Evolutionary conservation across 1,140 invertebrate genomes (phyloP).

Genomic region (Macrotrachela quadricornifera): DNA sequence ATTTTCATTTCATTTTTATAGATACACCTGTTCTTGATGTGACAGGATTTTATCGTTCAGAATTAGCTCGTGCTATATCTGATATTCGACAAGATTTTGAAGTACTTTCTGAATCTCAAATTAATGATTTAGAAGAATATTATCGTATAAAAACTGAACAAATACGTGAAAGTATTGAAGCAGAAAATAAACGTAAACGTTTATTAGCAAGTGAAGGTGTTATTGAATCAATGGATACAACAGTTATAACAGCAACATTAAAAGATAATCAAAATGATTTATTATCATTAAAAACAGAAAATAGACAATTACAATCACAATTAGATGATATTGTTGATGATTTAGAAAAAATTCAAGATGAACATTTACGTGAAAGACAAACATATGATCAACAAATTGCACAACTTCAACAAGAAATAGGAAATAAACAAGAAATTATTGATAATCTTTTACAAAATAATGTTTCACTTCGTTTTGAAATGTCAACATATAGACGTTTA

Average conservation of each 20-base stretch:
- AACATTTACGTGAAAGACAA: not conserved
- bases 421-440: not conserved
- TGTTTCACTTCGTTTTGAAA: not conserved
- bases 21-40: conserved; percentile 1
- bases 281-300: not conserved
- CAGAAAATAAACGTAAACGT: conserved; percentile 3
- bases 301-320: not conserved
- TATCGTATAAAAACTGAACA: conserved; percentile 9
- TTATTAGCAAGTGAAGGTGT: too few species aligned
- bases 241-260: too few species aligned
- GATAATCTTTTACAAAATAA: not conserved
- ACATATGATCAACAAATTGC: not conserved
- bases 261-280: too few species aligned
- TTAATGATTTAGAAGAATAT: conserved; percentile 6
- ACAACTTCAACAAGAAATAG: not conserved
- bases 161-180: not conserved
- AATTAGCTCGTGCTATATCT: conserved; percentile 2
- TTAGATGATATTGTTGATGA: not conserved
- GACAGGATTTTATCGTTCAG: conserved; percentile 1
- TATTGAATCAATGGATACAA: too few species aligned
- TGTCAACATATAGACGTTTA: not conserved
- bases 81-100: conserved; percentile 8
- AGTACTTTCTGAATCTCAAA: conserved; percentile 2
- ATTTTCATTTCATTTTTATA: not conserved
- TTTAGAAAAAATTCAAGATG: not conserved